phyloP scores from a whole-genome alignment of 1,140 invertebrate genomes.

The Leptinotarsa undecemlineata region DNA sequence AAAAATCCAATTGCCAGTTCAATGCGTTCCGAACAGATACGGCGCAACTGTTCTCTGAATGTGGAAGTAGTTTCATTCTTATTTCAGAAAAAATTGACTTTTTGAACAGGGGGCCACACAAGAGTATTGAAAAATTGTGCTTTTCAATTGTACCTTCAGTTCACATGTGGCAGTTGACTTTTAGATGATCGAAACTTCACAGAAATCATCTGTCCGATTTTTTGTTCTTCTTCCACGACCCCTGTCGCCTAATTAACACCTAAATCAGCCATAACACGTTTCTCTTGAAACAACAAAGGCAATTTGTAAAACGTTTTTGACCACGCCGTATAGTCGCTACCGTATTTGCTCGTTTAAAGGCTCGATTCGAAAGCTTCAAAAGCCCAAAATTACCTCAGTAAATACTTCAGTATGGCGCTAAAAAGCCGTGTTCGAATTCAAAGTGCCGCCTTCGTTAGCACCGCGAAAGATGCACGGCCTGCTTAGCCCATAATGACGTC shows the following conservation, averaged over 20 bases:
- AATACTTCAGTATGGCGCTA: constrained; percentile 9
- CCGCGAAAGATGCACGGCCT: constrained; percentile 37
- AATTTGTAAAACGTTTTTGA: constrained; percentile 4
- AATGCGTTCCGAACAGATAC: too few relatives aligned
- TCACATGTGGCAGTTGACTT: too few relatives aligned
- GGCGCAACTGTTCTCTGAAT: too few relatives aligned
- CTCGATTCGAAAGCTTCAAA: neutral
- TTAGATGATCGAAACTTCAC: too few relatives aligned
- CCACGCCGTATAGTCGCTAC: constrained; percentile 1
- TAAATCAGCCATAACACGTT: neutral
- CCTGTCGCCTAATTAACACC: constrained; percentile 2
- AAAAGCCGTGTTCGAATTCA: constrained; percentile 12
- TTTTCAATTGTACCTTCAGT: too few relatives aligned
- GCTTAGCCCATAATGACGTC: constrained; percentile 37
- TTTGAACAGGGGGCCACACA: too few relatives aligned
- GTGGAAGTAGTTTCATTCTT: too few relatives aligned
- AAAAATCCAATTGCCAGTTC: too few relatives aligned
- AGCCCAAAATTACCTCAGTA: neutral
- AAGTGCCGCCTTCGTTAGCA: constrained; percentile 40
- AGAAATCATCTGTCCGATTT: too few relatives aligned
- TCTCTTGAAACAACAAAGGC: too few relatives aligned
- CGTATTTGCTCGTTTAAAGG: constrained; percentile 2
- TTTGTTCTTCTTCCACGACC: neutral
- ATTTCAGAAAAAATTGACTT: too few relatives aligned
- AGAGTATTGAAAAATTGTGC: too few relatives aligned